Evolutionary conservation across 2,113 vertebrate genomes (phyloP).

Genomic region (Oncorhynchus tshawytscha): DNA sequence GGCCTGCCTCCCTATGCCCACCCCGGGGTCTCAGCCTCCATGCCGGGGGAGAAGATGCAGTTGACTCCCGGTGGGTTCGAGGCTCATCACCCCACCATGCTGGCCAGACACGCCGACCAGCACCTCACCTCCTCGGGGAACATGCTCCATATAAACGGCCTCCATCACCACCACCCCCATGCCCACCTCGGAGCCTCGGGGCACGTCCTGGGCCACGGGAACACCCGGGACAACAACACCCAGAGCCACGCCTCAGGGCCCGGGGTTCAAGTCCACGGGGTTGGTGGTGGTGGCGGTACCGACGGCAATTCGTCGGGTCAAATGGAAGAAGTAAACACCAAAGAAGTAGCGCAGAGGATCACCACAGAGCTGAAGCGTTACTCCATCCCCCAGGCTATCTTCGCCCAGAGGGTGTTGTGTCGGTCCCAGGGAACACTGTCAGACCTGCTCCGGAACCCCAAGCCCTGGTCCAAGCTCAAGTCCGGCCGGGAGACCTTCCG

Average conservation of each 20-base stretch:
- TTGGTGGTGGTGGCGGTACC: slow-evolving; percentile 14
- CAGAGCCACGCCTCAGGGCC: slow-evolving; percentile 21
- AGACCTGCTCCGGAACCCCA: slow-evolving; percentile 97
- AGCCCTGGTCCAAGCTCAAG: slow-evolving; percentile 99
- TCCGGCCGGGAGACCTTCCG: slow-evolving; percentile 98
- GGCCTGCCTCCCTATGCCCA: slow-evolving; percentile 92
- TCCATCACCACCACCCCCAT: slow-evolving; percentile 88
- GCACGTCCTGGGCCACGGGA: slow-evolving; percentile 87
- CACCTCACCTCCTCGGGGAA: slow-evolving; percentile 89
- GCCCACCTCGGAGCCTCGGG: slow-evolving; percentile 88
- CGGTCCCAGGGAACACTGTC: slow-evolving; percentile 98
- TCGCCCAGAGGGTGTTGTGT: slow-evolving; percentile 97
- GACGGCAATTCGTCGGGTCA: slow-evolving; percentile 85
- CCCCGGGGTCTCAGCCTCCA: slow-evolving; percentile 84
- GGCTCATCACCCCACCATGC: slow-evolving; percentile 92
- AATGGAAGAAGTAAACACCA: slow-evolving; percentile 99
- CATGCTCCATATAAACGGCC: slow-evolving; percentile 94
- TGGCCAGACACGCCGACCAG: slow-evolving; percentile 88
- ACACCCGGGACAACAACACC: slow-evolving; percentile 65
- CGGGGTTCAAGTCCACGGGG: slow-evolving; percentile 20
- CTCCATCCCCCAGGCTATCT: slow-evolving; percentile 99
- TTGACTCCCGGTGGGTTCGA: slow-evolving; percentile 94
- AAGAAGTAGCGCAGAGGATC: slow-evolving; percentile 98
- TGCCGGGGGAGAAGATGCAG: slow-evolving; percentile 93
- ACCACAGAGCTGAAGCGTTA: slow-evolving; percentile 99